Evolutionary conservation across 2,113 vertebrate genomes (phyloP), one percentile per base, ranked within the genome.

Genomic region (Forbesichthys papilliferus): DNA sequence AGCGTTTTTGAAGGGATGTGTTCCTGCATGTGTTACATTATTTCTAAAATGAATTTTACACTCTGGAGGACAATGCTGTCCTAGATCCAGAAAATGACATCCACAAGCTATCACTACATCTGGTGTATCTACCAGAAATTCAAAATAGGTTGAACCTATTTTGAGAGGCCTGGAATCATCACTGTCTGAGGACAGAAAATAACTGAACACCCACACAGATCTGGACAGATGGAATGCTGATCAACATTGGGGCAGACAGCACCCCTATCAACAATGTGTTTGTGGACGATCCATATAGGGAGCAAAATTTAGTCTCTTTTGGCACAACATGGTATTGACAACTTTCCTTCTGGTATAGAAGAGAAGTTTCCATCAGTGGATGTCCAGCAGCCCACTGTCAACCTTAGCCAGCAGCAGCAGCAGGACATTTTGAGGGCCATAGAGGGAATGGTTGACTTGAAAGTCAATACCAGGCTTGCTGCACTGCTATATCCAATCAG

Each of bases 31-130:
- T n/a, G n/a, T n/a, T n/a, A n/a, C n/a, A n/a, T n/a, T n/a, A n/a
- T n/a, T n/a, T n/a, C n/a, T n/a, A n/a, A n/a, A n/a, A n/a, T n/a
- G n/a, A n/a, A n/a, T n/a, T n/a, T n/a, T n/a, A n/a, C n/a, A n/a
- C n/a, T n/a, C n/a, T n/a, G n/a, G n/a, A n/a, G n/a, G n/a, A n/a
- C n/a, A n/a, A n/a, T n/a, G n/a, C n/a, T n/a, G n/a, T n/a, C n/a
- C n/a, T n/a, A n/a, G n/a, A n/a, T n/a, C n/a, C n/a, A n/a, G n/a
- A n/a, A n/a, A n/a, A n/a, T n/a, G n/a, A 61, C 36, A 13, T 62
- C 60, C 60, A 62, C 60, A 62, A 62, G 14, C 11, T 62, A 46
- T 62, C 60, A 12, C 60, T 62, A 14, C 42, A 62, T 5, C 3
- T 62, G 12, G 42, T 27, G 1, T 27, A 27, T 47, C 13, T 62